Percentiles rank a stretch among this genome's conserved stretches.
Evolutionary conservation across 30 jellyfish, hydroid and myxozoan genomes (phyloP).

Genomic region (Haliclystus octoradiatus): DNA sequence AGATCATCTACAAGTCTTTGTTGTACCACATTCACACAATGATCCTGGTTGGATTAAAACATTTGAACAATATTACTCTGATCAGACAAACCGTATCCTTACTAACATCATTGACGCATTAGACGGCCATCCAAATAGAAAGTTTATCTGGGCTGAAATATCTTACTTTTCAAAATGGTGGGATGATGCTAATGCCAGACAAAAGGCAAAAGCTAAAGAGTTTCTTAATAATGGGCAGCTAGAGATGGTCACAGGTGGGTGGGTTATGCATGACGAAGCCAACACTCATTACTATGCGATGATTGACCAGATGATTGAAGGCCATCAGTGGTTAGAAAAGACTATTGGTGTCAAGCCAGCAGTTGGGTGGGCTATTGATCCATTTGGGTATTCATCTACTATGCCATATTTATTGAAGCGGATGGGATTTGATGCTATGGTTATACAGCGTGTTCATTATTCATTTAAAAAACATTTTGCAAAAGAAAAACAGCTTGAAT

Average conservation of each 20-base stretch:
- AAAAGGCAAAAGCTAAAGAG: constrained; percentile 59
- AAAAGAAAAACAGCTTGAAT: constrained; percentile 66
- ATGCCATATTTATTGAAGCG: constrained; percentile 78
- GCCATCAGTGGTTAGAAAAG: constrained; percentile 79
- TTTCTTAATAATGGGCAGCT: constrained; percentile 62
- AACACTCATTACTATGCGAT: constrained; percentile 69
- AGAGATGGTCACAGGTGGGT: constrained; percentile 87
- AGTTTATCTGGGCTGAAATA: constrained; percentile 91
- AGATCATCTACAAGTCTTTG: constrained; percentile 51
- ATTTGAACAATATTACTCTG: constrained; percentile 57
- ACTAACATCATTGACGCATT: constrained; percentile 72
- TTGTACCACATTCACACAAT: constrained; percentile 80
- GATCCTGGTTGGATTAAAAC: constrained; percentile 96
- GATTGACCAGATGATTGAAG: constrained; percentile 76
- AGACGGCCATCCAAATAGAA: constrained; percentile 45
- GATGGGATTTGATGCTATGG: constrained; percentile 68
- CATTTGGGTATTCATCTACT: constrained; percentile 80
- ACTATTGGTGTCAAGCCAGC: constrained; percentile 66
- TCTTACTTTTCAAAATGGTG: constrained; percentile 92
- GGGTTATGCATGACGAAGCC: constrained; percentile 94
- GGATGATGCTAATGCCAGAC: constrained; percentile 46
- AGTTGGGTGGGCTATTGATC: constrained; percentile 86
- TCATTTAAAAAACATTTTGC: constrained; percentile 48
- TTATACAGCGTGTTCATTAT: constrained; percentile 71
- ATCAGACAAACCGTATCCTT: constrained; percentile 64